Conservation (phyloP, 2,797 vertebrate species). For the Coccyzus lansbergi region DNA sequence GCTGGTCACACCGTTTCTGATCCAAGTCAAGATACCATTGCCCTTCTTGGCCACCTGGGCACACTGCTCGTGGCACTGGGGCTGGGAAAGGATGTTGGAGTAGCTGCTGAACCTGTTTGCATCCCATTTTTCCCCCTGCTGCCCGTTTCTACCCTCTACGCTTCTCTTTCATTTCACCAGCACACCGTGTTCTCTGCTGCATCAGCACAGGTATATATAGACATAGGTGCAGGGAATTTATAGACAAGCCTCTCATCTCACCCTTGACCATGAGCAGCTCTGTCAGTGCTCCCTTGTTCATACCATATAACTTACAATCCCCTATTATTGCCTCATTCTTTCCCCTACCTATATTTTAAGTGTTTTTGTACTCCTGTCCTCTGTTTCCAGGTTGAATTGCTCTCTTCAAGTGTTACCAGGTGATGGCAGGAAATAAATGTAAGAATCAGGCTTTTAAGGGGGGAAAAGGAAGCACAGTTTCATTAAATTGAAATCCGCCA, state of each 20-base stretch:
- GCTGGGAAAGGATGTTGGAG: fast-evolving
- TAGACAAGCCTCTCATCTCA: neutral
- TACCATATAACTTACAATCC: neutral
- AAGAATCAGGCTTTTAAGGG: neutral
- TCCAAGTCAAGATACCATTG: too few species aligned
- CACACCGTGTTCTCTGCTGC: neutral
- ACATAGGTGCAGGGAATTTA: neutral
- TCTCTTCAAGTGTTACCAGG: neutral
- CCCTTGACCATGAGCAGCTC: neutral
- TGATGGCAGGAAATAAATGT: neutral
- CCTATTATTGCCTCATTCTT: neutral
- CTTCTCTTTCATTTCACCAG: neutral
- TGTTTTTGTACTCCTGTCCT: neutral
- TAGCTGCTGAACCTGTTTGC: fast-evolving
- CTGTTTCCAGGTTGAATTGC: neutral
- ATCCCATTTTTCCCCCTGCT: neutral
- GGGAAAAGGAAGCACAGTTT: fast-evolving
- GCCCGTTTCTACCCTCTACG: neutral
- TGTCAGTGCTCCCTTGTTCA: neutral
- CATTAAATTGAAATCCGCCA: neutral
- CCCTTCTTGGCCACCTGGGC: too few species aligned
- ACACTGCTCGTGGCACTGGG: too few species aligned
- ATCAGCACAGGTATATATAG: neutral
- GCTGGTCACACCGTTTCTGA: too few species aligned
- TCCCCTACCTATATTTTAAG: neutral